phyloP scores from a whole-genome alignment of 2,888 invertebrate genomes.

The Boloria euphrosyne region DNA sequence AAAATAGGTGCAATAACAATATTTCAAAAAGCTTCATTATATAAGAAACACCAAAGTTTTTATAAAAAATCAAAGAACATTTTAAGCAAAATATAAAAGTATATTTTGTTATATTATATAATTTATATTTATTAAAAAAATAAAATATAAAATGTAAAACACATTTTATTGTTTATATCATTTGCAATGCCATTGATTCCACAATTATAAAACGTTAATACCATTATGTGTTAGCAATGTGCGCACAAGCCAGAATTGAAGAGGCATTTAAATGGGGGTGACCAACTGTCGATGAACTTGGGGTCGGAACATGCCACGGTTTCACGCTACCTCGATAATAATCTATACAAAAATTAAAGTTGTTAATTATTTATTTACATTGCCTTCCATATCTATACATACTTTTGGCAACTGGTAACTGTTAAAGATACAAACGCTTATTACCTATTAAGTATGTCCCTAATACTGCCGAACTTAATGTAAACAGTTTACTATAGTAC shows the following conservation, averaged over 20 bases:
- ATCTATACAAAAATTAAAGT: slow-evolving; percentile 74
- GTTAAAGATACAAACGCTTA: slow-evolving; percentile 3
- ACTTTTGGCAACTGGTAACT: slow-evolving; percentile 10
- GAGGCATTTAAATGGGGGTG: slow-evolving; percentile 79
- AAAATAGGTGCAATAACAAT: slow-evolving; percentile 36
- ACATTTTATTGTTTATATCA: neutral
- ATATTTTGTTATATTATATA: neutral
- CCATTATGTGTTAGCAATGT: slow-evolving; percentile 64
- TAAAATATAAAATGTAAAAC: neutral
- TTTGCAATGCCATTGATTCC: slow-evolving; percentile 46
- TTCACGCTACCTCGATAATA: slow-evolving; percentile 76
- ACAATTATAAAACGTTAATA: slow-evolving; percentile 66
- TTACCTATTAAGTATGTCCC: no score
- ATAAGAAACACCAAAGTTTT: neutral
- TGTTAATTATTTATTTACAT: slow-evolving; percentile 77
- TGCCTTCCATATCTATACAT: slow-evolving; percentile 38
- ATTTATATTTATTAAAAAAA: neutral
- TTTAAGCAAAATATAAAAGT: neutral
- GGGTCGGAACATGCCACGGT: slow-evolving; percentile 73
- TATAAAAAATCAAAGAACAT: neutral
- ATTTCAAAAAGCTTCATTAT: neutral
- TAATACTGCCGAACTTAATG: no score
- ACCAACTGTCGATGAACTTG: slow-evolving; percentile 79
- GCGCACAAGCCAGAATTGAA: slow-evolving; percentile 80
- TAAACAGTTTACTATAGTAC: no score